phyloP scores from a whole-genome alignment of 2,113 vertebrate species.

The Beaufortia kweichowensis region DNA sequence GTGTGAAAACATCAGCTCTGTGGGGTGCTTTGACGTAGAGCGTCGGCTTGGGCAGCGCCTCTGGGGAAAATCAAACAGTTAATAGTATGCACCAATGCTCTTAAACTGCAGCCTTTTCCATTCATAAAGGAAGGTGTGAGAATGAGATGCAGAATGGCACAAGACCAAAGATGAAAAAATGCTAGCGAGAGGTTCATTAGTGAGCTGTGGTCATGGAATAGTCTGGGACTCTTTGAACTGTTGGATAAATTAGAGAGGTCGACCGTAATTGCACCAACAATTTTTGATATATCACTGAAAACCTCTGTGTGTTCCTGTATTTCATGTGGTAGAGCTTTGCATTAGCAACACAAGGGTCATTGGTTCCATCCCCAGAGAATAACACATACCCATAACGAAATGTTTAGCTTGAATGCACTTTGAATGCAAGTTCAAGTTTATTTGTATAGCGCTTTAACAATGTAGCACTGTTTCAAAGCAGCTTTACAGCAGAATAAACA shows the following conservation, averaged over 20 bases:
- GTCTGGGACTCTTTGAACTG: background rate
- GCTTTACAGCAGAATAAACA: too few species aligned
- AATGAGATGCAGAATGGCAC: background rate
- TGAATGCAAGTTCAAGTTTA: too few species aligned
- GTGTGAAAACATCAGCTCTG: constrained; percentile 7
- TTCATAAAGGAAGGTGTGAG: constrained; percentile 31
- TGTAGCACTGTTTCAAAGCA: too few species aligned
- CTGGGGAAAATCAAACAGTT: background rate
- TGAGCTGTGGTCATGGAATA: background rate
- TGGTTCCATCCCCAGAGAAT: too few species aligned
- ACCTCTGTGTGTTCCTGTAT: too few species aligned
- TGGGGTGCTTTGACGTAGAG: background rate
- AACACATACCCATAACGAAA: too few species aligned
- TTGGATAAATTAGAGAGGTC: background rate
- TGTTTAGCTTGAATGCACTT: too few species aligned
- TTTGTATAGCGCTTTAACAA: too few species aligned
- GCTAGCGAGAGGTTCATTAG: background rate
- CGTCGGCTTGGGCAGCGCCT: background rate
- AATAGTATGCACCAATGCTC: constrained; percentile 9
- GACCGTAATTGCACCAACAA: too few species aligned
- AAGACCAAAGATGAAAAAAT: background rate
- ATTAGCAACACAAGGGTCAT: too few species aligned
- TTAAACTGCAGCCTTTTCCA: constrained; percentile 10
- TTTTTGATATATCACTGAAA: too few species aligned
- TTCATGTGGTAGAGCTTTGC: too few species aligned